Base-by-base conservation (phyloP, 2,888 invertebrate genomes). In the Plutella xylostella region DNA sequence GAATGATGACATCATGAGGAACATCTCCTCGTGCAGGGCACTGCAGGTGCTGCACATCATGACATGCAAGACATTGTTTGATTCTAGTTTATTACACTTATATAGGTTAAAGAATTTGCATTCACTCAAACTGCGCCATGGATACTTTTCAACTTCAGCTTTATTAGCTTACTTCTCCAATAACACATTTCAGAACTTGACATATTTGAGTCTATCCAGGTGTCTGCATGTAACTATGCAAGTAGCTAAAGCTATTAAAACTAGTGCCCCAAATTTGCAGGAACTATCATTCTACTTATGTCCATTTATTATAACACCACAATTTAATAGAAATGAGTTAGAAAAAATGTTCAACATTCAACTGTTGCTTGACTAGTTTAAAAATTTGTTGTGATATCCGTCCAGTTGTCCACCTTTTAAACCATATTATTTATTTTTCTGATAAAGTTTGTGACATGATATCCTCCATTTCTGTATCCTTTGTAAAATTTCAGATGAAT, bases 1-100 rank as follows among this genome's bases (percentile, higher is more conserved):
- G 42, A 83, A 84, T 59, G 84, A 85, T 65, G 80, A 84, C 48
- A 83, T 83, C 47, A 66, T 85, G 46, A 57, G 68, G 31, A 69
- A 73, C 45, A 78, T 85, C 58, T 74, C 85, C 15, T 77, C 68
- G 54, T 85, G 84, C 53, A 74, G 71, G 51, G 60, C 63, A 20
- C 53, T 85, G 42, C 73, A 77, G 50, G 74, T 83, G 12, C 65
- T 85, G 6, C 85, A 85, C 54, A 78, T 85, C 46, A 85, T 84
- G 75, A 85, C 84, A 28, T 85, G 85, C 52, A 85, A 85, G 62
- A 85, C 83, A 42, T 57, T 85, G 28, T 85, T 85, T 68, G 85
- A 85, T 57, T 83, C 84, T 33, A 85, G 83, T 65, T 68, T 85
- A 48, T 55, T 72, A 49, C 84, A 82, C 58, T 61, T 85, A 45